Base-by-base conservation (phyloP, 2,113 vertebrate species). In the Terrapene triunguis region DNA sequence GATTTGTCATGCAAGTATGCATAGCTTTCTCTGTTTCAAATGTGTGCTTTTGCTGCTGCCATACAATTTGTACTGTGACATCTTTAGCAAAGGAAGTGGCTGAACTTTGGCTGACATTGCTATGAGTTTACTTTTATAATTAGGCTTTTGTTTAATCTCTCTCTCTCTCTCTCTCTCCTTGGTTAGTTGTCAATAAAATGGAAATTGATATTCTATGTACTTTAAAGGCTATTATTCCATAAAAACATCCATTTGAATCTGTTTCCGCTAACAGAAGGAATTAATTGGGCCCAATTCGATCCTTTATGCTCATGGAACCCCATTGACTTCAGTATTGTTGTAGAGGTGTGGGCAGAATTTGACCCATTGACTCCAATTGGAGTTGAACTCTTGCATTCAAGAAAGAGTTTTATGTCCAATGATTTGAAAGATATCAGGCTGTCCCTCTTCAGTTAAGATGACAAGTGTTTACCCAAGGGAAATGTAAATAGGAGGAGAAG, bases 1-100 rank as follows among this genome's bases (percentile, higher is more conserved):
- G 94, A 59, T 96, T 97, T 96, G 84, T 97, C 86, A 84, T 82
- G 84, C 25, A 48, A 69, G 91, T 53, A 4, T 53, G n/a, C 55
- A 8, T 48, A 90, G 35, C 38, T 32, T 72, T 54, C 80, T 89
- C 25, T 84, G 72, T 84, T 88, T 76, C 84, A 85, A 82, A 6
- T 0, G 0, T 5, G 10, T 22, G 44, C 59, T 80, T 69, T 50
- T 19, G 25, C 59, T 82, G 62, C 83, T 84, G 17, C 76, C 1
- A 1, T 38, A 12, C 8, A 0, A 62, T 57, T 80, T 62, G 16
- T 6, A 1, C 38, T 29, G 29, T 57, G 57, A 8, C 72, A 83
- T 3, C 2, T 38, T 72, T 54, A 4, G 17, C n/a, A 3, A 1
- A 24, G 47, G 38, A 91, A 79, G 72, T 42, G 53, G 48, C n/a